Evolutionary conservation across 1,140 invertebrate species (phyloP), one percentile per base, ranked within the genome.

Genomic region (Drosophila quadrilineata): DNA sequence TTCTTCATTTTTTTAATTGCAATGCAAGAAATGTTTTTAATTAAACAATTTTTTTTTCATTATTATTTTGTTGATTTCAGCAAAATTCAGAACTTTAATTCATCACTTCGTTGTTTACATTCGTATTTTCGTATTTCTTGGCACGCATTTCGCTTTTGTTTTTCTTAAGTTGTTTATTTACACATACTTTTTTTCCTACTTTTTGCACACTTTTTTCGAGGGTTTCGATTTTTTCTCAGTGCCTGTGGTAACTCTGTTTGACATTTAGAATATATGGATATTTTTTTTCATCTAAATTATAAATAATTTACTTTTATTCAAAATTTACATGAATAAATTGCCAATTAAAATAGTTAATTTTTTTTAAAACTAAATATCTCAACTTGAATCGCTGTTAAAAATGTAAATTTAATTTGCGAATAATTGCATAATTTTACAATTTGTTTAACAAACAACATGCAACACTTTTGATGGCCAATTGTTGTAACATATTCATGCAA

Each of bases 41-140:
- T 17, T n/a, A n/a, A n/a, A n/a, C n/a, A 12, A 3, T 29, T 36
- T 38, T n/a, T 16, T 48, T 26, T 14, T 5, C 2, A 6, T 21
- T 33, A 6, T 21, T 26, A 43, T 60, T 43, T 35, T 60, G 1
- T 28, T 22, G 16, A n/a, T n/a, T 10, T 50, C 6, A 26, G 33
- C 41, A 57, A 57, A 43, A 49, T 58, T 28, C 28, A 17, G 21
- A 6, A 50, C 62, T 65, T 50, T 43, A 48, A 64, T 49, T 50
- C 24, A 33, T 8, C n/a, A n/a, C n/a, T n/a, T n/a, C 24, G 56
- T 60, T 66, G 75, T 69, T 79, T 77, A 76, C 64, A 77, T 58
- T 73, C 50, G 54, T 58, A 29, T 33, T 10, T 33, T 38, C 40
- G 19, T 26, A n/a, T 40, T 58, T 56, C 48, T 73, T 73, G 69